Percentiles rank a stretch among this genome's conserved stretches.
phyloP scores from a whole-genome alignment of 2,797 vertebrate genomes.

The Pteropus rufus region DNA sequence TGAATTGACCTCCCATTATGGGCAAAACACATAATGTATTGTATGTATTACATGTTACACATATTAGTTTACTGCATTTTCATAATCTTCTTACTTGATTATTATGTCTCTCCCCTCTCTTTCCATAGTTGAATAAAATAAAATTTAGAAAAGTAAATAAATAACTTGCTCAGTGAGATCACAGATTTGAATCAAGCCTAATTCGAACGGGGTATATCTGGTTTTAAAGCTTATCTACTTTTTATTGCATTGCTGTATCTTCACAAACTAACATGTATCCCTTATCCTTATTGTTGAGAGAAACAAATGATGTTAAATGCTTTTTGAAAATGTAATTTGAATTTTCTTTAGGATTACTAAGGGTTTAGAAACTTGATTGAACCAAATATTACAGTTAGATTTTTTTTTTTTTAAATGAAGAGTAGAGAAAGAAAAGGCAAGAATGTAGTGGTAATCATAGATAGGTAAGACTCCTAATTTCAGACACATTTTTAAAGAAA shows the following conservation, averaged over 20 bases:
- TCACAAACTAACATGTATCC: background rate
- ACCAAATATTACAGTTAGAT: background rate
- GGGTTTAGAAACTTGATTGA: background rate
- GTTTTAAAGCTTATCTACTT: background rate
- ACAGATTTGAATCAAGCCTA: background rate
- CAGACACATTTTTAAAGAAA: conserved; percentile 62
- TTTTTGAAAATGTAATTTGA: background rate
- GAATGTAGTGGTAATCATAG: conserved; percentile 27
- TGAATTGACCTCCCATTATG: no score
- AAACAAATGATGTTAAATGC: background rate
- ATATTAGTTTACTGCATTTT: background rate
- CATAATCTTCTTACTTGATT: background rate
- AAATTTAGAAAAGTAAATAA: background rate
- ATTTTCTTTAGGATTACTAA: background rate
- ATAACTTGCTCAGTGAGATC: background rate
- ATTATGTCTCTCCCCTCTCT: background rate
- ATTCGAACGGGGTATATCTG: background rate
- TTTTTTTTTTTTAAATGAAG: background rate
- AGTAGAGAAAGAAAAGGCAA: conserved; percentile 20
- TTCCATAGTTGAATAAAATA: background rate
- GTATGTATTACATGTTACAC: background rate
- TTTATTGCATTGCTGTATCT: background rate
- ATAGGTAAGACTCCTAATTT: conserved; percentile 51
- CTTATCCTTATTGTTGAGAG: background rate
- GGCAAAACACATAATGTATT: background rate